Evolutionary conservation across 2,113 vertebrate species (phyloP).

Genomic region (Amblyornis subalaris): DNA sequence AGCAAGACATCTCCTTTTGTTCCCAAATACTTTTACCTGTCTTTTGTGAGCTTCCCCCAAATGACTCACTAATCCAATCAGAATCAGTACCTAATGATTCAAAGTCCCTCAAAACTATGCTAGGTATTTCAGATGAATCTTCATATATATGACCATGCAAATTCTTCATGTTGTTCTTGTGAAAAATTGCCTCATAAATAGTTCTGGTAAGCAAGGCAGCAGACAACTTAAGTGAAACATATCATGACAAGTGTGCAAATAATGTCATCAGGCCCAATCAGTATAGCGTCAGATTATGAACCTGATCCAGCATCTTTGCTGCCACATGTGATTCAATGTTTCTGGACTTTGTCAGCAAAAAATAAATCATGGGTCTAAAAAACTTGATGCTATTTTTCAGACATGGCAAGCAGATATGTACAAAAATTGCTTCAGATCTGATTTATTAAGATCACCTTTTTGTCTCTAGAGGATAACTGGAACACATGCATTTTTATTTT

Average conservation of each 20-base stretch:
- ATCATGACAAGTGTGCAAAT: neutral
- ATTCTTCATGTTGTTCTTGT: neutral
- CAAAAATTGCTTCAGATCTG: slow-evolving; percentile 19
- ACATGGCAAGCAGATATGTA: neutral
- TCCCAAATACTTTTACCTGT: neutral
- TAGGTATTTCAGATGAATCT: neutral
- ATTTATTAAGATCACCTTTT: slow-evolving; percentile 17
- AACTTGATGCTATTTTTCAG: neutral
- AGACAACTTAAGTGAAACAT: neutral
- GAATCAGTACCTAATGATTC: neutral
- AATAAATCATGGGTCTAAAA: neutral
- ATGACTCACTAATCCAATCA: neutral
- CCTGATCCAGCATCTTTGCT: neutral
- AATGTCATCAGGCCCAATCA: neutral
- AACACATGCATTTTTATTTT: neutral
- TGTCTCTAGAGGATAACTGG: slow-evolving; percentile 30
- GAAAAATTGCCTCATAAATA: neutral
- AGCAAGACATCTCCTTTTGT: neutral
- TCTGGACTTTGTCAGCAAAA: neutral
- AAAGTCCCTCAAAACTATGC: neutral
- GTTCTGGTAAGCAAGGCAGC: neutral
- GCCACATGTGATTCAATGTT: neutral
- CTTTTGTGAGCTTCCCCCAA: neutral
- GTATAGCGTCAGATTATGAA: neutral
- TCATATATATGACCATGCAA: neutral